A percentile compares a stretch with the other conserved stretches of the same genome.
Evolutionary conservation across 1,140 invertebrate species (phyloP).

Genomic region (Thaumatotibia leucotreta): DNA sequence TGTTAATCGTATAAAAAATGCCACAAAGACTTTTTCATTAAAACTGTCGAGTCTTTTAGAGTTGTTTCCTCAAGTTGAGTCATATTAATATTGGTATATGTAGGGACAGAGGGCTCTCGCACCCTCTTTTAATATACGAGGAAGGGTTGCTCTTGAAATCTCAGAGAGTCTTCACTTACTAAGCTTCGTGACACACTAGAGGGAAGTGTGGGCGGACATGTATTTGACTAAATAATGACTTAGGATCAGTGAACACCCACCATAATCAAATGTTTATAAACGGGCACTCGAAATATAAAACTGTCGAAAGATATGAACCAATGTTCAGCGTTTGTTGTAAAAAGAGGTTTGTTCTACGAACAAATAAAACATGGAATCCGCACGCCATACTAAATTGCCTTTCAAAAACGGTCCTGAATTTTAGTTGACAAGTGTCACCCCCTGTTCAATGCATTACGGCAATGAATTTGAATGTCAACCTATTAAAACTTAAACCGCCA

Average conservation of each 20-base stretch:
- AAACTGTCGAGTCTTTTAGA: background rate
- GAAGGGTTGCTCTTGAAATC: background rate
- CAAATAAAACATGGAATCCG: no score
- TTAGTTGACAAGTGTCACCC: no score
- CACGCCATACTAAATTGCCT: no score
- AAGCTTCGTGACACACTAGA: conserved; percentile 9
- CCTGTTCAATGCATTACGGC: no score
- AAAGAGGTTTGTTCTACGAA: background rate
- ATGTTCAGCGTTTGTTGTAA: background rate
- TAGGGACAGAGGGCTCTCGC: conserved; percentile 6
- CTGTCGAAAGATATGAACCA: background rate
- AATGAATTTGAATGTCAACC: no score
- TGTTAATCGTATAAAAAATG: conserved; percentile 1
- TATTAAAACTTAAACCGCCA: no score
- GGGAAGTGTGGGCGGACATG: background rate
- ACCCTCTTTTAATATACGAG: conserved; percentile 6
- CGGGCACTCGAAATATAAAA: background rate
- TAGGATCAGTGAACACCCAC: background rate
- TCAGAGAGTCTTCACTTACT: conserved; percentile 6
- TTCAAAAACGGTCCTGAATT: no score
- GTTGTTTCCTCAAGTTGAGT: conserved; percentile 3
- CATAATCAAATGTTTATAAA: background rate
- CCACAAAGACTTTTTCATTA: conserved; percentile 2
- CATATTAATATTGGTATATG: conserved; percentile 11
- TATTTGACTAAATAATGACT: background rate